Evolutionary conservation across 1,140 invertebrate species (phyloP).

Genomic region (Aphidius gifuensis): DNA sequence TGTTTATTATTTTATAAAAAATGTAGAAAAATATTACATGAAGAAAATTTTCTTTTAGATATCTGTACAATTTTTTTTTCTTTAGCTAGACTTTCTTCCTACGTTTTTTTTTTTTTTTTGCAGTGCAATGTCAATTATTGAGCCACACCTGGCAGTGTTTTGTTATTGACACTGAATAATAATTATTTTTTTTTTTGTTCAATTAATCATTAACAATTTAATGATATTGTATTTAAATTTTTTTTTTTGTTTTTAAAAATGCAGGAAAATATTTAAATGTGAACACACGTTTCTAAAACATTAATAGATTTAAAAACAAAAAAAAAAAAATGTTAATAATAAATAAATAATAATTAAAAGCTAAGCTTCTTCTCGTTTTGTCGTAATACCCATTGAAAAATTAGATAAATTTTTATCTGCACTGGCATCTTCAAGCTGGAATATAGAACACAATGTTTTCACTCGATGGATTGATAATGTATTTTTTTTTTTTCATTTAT

Average conservation of each 20-base stretch:
- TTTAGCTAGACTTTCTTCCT: constrained; percentile 32
- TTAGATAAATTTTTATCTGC: constrained; percentile 48
- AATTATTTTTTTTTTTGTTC: no score
- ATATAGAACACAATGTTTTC: constrained; percentile 24
- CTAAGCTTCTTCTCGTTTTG: constrained; percentile 45
- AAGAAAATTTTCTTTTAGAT: not conserved
- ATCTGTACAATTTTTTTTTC: constrained; percentile 27
- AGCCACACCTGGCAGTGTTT: constrained; percentile 50
- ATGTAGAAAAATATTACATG: constrained; percentile 43
- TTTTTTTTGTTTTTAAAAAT: constrained; percentile 12
- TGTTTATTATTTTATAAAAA: constrained; percentile 21
- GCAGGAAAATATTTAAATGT: constrained; percentile 21
- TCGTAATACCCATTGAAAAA: constrained; percentile 40
- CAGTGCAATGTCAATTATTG: constrained; percentile 44
- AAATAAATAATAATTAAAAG: constrained; percentile 24
- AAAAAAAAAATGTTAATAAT: not conserved
- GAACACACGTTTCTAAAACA: not conserved
- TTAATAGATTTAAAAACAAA: not conserved
- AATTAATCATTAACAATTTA: not conserved
- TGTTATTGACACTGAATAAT: constrained; percentile 13
- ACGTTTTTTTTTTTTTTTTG: constrained; percentile 32
- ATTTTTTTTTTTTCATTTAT: not conserved
- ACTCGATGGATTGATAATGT: no score
- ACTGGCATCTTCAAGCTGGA: constrained; percentile 46
- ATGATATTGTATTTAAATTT: constrained; percentile 17